phyloP scores from a whole-genome alignment of 2,797 vertebrate genomes.

The Tauraco hartlaubi region DNA sequence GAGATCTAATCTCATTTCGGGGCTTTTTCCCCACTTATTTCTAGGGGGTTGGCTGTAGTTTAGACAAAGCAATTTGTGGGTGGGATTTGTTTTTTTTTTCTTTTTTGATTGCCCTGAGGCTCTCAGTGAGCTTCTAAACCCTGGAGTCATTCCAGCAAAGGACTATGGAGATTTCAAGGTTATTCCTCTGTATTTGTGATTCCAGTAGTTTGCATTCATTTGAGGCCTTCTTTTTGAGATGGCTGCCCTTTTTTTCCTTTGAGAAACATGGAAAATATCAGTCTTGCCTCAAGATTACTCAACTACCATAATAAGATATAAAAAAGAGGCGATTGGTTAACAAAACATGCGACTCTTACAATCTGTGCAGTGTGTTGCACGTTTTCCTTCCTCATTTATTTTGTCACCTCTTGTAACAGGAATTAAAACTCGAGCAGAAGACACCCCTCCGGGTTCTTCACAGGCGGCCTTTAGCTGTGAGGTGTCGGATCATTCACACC shows the following conservation, averaged over 20 bases:
- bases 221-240: slow-evolving; percentile 1
- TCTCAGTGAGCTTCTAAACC: slow-evolving; percentile 28
- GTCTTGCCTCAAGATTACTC: background rate
- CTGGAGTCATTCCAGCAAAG: slow-evolving; percentile 69
- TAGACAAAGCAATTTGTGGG: slow-evolving; percentile 50
- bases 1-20: slow-evolving; percentile 1
- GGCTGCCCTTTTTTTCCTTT: background rate
- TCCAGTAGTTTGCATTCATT: slow-evolving; percentile 52
- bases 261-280: background rate
- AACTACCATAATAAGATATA: background rate
- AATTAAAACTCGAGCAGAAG: slow-evolving; percentile 93
- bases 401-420: slow-evolving; percentile 74
- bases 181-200: slow-evolving; percentile 58
- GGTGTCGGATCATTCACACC: slow-evolving; percentile 89
- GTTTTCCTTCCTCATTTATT: background rate
- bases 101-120: slow-evolving; percentile 18
- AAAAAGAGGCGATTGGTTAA: background rate
- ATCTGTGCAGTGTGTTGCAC: background rate
- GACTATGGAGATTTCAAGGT: slow-evolving; percentile 68
- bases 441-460: slow-evolving; percentile 95
- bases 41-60: slow-evolving; percentile 16
- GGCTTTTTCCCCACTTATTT: background rate
- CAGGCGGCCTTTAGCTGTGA: slow-evolving; percentile 89
- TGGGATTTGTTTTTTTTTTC: background rate
- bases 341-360: background rate